Percentiles rank a stretch among this genome's conserved stretches.
phyloP scores from a whole-genome alignment of 2,888 invertebrate genomes.

The Meganola albula region DNA sequence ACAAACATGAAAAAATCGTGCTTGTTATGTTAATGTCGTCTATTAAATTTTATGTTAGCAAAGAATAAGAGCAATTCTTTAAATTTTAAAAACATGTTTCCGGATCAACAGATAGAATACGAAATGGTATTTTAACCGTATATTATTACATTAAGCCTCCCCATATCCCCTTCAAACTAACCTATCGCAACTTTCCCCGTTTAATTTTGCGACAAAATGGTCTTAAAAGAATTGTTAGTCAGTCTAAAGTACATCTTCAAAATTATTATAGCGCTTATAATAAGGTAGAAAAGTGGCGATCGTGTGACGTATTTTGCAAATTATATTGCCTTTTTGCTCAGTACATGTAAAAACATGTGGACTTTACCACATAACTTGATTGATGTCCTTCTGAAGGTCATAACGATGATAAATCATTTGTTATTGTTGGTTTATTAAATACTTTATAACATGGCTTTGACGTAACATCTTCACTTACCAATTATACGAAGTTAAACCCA shows the following conservation, averaged over 20 bases:
- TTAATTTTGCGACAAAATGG: too few relatives aligned
- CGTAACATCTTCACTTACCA: slow-evolving; percentile 9
- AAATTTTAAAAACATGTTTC: slow-evolving; percentile 30
- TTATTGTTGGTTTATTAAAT: slow-evolving; percentile 18
- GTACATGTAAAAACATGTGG: neutral
- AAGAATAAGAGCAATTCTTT: slow-evolving; percentile 32
- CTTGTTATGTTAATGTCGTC: slow-evolving; percentile 52
- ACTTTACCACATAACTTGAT: neutral
- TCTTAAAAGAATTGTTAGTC: too few relatives aligned
- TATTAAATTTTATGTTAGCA: slow-evolving; percentile 34
- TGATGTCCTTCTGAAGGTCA: slow-evolving; percentile 22
- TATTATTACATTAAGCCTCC: too few relatives aligned
- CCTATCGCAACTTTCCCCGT: too few relatives aligned
- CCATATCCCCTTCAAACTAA: too few relatives aligned
- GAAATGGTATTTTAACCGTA: neutral
- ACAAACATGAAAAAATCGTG: slow-evolving; percentile 43
- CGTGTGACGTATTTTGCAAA: too few relatives aligned
- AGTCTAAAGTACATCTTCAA: too few relatives aligned
- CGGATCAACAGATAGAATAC: slow-evolving; percentile 22
- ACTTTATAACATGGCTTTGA: slow-evolving; percentile 9
- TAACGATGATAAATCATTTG: slow-evolving; percentile 20
- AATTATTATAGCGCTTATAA: too few relatives aligned
- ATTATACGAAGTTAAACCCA: too few relatives aligned
- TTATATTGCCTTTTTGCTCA: too few relatives aligned
- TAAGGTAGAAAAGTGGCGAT: too few relatives aligned